Percentiles rank a stretch among this genome's conserved stretches.
These are phyloP conservation scores for Cecidostiba fungosa DNA, from an alignment of 2,888 invertebrate species.

Conservation along the genomic window DNA sequence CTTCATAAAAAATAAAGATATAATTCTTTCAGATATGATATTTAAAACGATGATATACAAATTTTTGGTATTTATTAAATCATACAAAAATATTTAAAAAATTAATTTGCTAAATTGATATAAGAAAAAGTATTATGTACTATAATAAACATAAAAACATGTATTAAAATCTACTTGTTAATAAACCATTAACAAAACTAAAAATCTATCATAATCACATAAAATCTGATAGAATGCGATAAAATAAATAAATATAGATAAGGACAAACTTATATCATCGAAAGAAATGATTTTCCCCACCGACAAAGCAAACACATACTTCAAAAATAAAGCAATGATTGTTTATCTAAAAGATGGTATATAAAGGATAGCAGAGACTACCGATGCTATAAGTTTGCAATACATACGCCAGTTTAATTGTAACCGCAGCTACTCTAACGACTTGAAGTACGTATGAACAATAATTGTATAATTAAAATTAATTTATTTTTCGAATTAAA, in stretches of 20 bases:
- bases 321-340: neutral
- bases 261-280: neutral
- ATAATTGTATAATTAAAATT: neutral
- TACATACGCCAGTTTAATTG: neutral
- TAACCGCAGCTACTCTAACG: neutral
- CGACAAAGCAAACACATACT: conserved; percentile 8
- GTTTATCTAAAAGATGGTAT: conserved; percentile 28
- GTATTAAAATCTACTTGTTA: too few relatives aligned
- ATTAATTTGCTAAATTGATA: neutral
- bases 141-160: neutral
- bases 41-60: neutral
- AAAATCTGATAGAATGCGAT: conserved; percentile 11
- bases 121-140: neutral
- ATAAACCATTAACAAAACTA: neutral
- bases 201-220: conserved; percentile 8
- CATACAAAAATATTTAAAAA: too few relatives aligned
- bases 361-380: conserved; percentile 32
- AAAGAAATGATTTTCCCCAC: conserved; percentile 2
- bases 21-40: neutral
- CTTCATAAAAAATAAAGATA: neutral
- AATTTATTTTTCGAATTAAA: too few relatives aligned
- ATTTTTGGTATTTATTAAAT: neutral
- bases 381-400: neutral
- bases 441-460: neutral
- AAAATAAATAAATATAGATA: conserved; percentile 34